A percentile compares a stretch with the other conserved stretches of the same genome.
phyloP scores from a whole-genome alignment of 1,140 invertebrate genomes.

The Halesus radiatus region DNA sequence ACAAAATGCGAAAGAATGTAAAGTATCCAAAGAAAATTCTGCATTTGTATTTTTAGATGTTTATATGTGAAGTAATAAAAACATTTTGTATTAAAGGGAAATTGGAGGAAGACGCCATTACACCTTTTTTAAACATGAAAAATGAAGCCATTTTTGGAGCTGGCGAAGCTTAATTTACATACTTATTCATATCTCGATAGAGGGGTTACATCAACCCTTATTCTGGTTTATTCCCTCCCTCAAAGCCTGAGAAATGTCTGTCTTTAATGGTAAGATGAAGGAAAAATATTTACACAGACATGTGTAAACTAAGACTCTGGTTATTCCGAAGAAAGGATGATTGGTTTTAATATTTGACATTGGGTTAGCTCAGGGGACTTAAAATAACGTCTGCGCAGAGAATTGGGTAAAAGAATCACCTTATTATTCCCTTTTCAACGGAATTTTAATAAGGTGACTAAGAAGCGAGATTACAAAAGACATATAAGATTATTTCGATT shows the following conservation, averaged over 20 bases:
- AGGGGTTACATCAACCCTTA: conserved; percentile 27
- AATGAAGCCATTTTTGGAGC: not conserved
- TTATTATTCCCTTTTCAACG: no score
- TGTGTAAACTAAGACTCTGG: conserved; percentile 55
- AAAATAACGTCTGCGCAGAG: no score
- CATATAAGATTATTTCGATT: no score
- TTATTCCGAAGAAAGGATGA: conserved; percentile 47
- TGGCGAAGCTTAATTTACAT: conserved; percentile 24
- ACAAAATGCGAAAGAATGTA: no score
- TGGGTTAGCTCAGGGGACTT: not conserved
- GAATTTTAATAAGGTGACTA: no score
- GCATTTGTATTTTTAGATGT: no score
- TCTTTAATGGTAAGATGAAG: conserved; percentile 54
- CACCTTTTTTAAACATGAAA: not conserved
- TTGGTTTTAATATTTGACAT: conserved; percentile 52
- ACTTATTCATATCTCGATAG: conserved; percentile 23
- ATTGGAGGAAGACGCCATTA: not conserved
- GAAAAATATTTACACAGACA: conserved; percentile 57
- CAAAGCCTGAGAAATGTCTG: conserved; percentile 27
- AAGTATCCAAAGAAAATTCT: no score
- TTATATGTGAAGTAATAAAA: no score
- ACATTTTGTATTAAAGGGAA: no score
- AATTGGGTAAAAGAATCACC: no score
- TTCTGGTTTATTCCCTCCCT: conserved; percentile 17
- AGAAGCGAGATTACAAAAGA: no score